phyloP scores from a whole-genome alignment of 2,888 invertebrate species.

The Parthenolecanium corni region DNA sequence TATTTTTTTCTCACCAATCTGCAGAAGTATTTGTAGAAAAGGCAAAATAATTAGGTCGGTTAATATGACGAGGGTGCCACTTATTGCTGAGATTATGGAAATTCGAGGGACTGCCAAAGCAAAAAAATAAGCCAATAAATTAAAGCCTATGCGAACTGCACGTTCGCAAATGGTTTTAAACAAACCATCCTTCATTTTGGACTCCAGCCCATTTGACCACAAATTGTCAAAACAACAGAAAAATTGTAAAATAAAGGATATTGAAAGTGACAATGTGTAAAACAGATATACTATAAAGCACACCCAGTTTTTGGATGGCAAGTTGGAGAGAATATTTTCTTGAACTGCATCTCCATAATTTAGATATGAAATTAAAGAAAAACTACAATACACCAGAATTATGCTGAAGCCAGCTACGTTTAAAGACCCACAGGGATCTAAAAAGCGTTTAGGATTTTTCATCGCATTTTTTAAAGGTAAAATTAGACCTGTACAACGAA shows the following conservation, averaged over 20 bases:
- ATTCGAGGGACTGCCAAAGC: neutral
- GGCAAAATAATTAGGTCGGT: constrained; percentile 1
- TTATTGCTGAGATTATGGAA: neutral
- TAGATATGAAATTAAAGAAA: constrained; percentile 84
- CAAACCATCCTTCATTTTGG: too few relatives aligned
- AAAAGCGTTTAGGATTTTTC: constrained; percentile 72
- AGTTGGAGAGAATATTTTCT: constrained; percentile 77
- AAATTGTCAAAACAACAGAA: neutral
- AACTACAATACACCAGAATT: constrained; percentile 64
- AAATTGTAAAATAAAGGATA: neutral
- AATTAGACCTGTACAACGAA: constrained; percentile 89
- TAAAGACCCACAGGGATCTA: constrained; percentile 66
- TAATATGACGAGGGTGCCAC: neutral
- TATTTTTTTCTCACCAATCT: too few relatives aligned
- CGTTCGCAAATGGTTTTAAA: too few relatives aligned
- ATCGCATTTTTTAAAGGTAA: constrained; percentile 89
- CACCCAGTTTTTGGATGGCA: constrained; percentile 42
- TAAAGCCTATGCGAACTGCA: neutral
- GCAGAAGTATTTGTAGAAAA: too few relatives aligned
- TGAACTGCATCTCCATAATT: constrained; percentile 59
- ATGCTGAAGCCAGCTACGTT: constrained; percentile 70
- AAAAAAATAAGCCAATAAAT: neutral
- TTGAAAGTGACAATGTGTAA: neutral
- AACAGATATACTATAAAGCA: neutral
- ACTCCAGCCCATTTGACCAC: neutral